Conservation (phyloP, 2,888 invertebrate species). For the Bombyx huttoni region DNA sequence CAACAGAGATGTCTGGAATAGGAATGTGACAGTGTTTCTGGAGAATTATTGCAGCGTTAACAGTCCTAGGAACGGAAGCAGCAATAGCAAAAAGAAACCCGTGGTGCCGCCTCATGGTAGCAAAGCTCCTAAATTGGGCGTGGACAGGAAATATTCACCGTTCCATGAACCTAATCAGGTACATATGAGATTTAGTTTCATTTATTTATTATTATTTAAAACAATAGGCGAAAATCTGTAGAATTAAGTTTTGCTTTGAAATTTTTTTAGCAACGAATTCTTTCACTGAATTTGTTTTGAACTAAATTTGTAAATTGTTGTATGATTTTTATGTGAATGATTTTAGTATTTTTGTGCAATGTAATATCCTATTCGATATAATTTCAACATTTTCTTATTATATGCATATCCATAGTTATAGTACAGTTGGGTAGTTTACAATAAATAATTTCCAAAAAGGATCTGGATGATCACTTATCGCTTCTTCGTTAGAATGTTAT, state of each 20-base stretch:
- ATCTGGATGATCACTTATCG: too few species aligned
- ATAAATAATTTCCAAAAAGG: too few species aligned
- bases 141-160: constrained; percentile 42
- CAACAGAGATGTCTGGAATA: constrained; percentile 8
- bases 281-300: too few species aligned
- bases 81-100: constrained; percentile 18
- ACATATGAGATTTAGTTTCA: constrained; percentile 3
- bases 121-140: constrained; percentile 21
- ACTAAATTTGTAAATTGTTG: too few species aligned
- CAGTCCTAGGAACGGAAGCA: constrained; percentile 14
- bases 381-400: too few species aligned
- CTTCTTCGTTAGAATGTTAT: background rate
- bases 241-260: too few species aligned
- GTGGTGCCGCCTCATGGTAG: constrained; percentile 26
- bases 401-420: too few species aligned
- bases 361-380: too few species aligned
- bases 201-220: background rate
- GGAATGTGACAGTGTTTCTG: background rate
- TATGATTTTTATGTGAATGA: too few species aligned
- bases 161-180: constrained; percentile 48
- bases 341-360: too few species aligned
- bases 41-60: constrained; percentile 1
- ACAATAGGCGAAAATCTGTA: background rate
- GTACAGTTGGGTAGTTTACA: too few species aligned
- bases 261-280: too few species aligned